Base-by-base conservation (phyloP, 2,888 invertebrate species). In the Polyploca ridens region DNA sequence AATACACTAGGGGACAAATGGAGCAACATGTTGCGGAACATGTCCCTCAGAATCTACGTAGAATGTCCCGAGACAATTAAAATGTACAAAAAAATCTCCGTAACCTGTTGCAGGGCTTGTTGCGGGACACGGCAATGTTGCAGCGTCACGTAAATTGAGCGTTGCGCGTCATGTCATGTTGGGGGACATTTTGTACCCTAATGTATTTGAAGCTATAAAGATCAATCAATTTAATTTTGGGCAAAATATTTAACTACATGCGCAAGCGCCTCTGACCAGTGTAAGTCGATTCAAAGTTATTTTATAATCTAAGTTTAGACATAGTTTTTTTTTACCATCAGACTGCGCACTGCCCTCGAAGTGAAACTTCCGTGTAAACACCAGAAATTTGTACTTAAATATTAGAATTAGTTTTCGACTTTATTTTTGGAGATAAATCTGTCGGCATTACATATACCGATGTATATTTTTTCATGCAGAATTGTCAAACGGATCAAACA, bases 351-450 rank as follows among this genome's bases (percentile, higher is more conserved):
- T 85, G 84, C 84, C 85, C 78, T 84, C 75, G 77, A 81, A 84
- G 85, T 85, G 76, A 71, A 75, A 84, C 83, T 87, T 87, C 78
- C 77, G 71, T 79, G 70, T 38, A 73, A 75, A 74, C 66, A 69
- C 74, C 72, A 77, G 66, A 78, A 77, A 76, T 78, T 68, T 84
- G 92, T 92, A 93, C 91, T 93, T 93, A 93, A 91, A 85, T 54
- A 19, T 83, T 88, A 88, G 85, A 73, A 81, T 83, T 87, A 88
- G 78, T 83, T 78, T 81, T 79, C 72, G 76, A 80, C 84, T 84
- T 83, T 76, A 83, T 81, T 61, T 61, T 61, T 61, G 63, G 16
- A 63, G 33, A 64, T 14, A 46, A 46, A 68, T 60, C 68, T 68
- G 69, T 71, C 69, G 69, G 69, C 70, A 64, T 63, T 62, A 71